Base-by-base conservation (phyloP, 1,140 invertebrate species). In the Diachasmimorpha longicaudata region DNA sequence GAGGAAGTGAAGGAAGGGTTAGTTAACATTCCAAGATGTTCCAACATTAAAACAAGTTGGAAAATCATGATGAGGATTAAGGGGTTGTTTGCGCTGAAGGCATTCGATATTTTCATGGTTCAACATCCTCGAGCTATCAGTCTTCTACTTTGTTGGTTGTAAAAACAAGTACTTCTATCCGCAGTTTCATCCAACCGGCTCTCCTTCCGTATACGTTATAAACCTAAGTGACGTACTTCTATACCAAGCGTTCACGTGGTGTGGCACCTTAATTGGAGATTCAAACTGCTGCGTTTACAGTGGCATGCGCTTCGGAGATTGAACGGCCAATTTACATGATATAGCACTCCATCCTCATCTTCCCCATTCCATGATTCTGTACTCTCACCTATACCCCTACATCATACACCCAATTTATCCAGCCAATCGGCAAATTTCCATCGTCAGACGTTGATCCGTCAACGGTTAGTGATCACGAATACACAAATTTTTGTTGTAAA, bases 271-370 rank as follows among this genome's bases (percentile, higher is more conserved):
- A 74, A 74, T 74, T 74, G 63, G 72, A 23, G 72, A 37, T 74
- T 63, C 63, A 67, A 72, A 63, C 58, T 63, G 58, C 21, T 63
- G 23, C 48, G 48, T 72, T 37, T 52, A 72, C 39, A 42, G 21
- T 74, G 58, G 72, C 72, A 23, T 66, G 58, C 31, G 16, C 58
- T 16, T 67, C 25, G 36, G 58, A 67, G 55, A 74, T 74, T 74
- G 72, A 74, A 67, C 52, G 21, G 58, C 31, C 72, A 74, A 74
- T 74, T 74, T 74, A 42, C 72, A 74, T 74, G 72, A 74, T 74
- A 74, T 67, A 21, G 42, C 55, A 68, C 25, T 74, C 39, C 55
- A 68, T 74, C 58, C 58, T 63, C 58, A 63, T 63, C 58, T 63
- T 63, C 58, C 10, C 58, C 58, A 25, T 63, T 63, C 23, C 19